Evolutionary conservation across 2,888 invertebrate species (phyloP).

Genomic region (Pycnomerus fuliginosus): DNA sequence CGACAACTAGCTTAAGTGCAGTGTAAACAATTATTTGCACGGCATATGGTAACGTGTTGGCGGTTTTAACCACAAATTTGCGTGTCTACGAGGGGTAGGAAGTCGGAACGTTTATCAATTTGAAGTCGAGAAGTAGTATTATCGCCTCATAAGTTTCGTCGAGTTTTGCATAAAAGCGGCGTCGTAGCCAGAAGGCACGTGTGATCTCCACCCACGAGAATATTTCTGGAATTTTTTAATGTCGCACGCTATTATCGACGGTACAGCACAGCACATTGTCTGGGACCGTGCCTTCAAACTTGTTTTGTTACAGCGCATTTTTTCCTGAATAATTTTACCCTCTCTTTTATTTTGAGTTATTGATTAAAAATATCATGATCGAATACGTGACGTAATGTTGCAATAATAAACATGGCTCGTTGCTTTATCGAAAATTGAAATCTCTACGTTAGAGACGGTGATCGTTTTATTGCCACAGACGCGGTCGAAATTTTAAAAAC

Average conservation of each 20-base stretch:
- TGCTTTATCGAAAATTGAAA: too few species aligned
- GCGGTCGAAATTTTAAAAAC: too few species aligned
- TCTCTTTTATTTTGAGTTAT: too few species aligned
- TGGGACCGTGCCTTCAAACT: conserved; percentile 21
- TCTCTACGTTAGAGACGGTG: too few species aligned
- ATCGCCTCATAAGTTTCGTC: not conserved
- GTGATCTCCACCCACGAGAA: conserved; percentile 45
- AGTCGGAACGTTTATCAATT: conserved; percentile 19
- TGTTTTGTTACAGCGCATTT: too few species aligned
- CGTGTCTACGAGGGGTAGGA: conserved; percentile 29
- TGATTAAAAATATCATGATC: too few species aligned
- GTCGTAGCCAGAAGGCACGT: conserved; percentile 34
- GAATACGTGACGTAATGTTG: too few species aligned
- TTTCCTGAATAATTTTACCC: too few species aligned
- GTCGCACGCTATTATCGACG: conserved; percentile 46
- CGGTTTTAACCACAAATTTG: conserved; percentile 42
- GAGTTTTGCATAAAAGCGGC: conserved; percentile 9
- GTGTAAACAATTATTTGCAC: conserved; percentile 43
- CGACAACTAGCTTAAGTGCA: conserved; percentile 25
- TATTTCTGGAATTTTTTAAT: conserved; percentile 50
- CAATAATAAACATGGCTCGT: too few species aligned
- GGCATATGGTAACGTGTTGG: conserved; percentile 40
- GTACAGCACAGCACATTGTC: conserved; percentile 19
- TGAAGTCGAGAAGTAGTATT: conserved; percentile 1
- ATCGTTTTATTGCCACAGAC: too few species aligned